Base-by-base conservation (phyloP, 2,888 invertebrate species). In the Drosophila mimetica region DNA sequence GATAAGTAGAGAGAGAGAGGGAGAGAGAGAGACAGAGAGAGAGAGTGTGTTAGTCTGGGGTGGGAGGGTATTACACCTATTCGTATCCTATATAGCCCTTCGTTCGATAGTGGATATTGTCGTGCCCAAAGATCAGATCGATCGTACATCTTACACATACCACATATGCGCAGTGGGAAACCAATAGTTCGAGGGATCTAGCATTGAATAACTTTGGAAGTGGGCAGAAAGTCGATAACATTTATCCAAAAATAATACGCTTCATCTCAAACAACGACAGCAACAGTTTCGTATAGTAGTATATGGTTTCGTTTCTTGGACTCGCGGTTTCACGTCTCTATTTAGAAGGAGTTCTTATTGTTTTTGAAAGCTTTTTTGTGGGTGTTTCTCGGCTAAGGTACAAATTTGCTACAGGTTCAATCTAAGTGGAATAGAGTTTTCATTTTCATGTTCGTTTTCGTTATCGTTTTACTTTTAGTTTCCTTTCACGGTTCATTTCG, bases 321-420 rank as follows among this genome's bases (percentile, higher is more conserved):
- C 71, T 75, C 44, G 53, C 44, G 53, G 55, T 30, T 30, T 70
- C 25, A 7, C 25, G 25, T 14, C 36, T 51, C 28, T 47, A 54
- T 50, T 51, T 22, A 41, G 51, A 59, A 30, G 42, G 28, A 6
- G 28, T 25, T 51, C 44, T 58, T 37, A 57, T 51, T 59, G 50
- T 58, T 70, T 48, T 66, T 76, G 52, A 66, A 65, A 54, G 55
- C 47, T 61, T 46, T 54, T 54, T 46, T 55, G 47, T 67, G 53
- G 59, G 71, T 66, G 74, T 55, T 84, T 84, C 71, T 84, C 71
- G 73, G 82, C 81, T 85, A 81, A 82, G 87, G 87, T 86, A 84
- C 85, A 76, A 81, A 78, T 81, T 84, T 81, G 53, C 81, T 82
- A 82, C 85, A 84, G 87, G 85, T 84, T 58, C 36, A 32, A 18